Evolutionary conservation across 23 tunicate species (phyloP).

Genomic region (Clavelina lepadiformis): DNA sequence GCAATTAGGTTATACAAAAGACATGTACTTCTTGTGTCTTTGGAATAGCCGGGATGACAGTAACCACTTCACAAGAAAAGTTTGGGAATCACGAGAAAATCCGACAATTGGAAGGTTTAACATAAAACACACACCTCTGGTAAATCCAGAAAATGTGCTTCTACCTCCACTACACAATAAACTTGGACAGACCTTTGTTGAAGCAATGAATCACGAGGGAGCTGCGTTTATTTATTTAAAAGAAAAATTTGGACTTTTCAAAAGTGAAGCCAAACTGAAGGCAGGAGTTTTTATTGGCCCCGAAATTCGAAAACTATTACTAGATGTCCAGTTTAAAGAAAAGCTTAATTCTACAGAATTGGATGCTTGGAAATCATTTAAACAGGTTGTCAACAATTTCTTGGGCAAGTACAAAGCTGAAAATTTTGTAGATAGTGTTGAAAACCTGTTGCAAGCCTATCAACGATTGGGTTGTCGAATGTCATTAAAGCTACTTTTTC

Average conservation of each 20-base stretch:
- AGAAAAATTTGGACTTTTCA: no score
- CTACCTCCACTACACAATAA: constrained; percentile 5
- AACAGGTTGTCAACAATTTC: constrained; percentile 1
- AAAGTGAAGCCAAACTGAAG: constrained; percentile 1
- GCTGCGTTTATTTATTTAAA: no score
- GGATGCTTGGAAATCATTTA: constrained; percentile 20
- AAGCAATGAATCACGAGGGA: no score
- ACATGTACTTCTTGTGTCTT: constrained; percentile 38
- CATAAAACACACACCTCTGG: constrained; percentile 12
- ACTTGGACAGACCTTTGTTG: no score
- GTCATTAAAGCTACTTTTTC: constrained; percentile 17
- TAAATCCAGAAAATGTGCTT: constrained; percentile 6
- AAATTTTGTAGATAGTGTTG: constrained; percentile 7
- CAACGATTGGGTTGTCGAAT: constrained; percentile 5
- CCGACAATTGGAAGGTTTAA: constrained; percentile 15
- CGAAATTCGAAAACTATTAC: constrained; percentile 13
- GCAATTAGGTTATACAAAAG: constrained; percentile 25
- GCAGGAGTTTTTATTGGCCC: constrained; percentile 25
- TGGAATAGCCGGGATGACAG: constrained; percentile 39
- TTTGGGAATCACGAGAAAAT: constrained; percentile 15
- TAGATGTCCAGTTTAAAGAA: background rate
- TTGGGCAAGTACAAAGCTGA: constrained; percentile 4
- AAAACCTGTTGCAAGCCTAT: constrained; percentile 16
- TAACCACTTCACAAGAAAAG: constrained; percentile 15
- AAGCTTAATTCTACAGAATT: background rate